Conservation (phyloP, 2,888 invertebrate genomes). For the Tetropium fuscum region DNA sequence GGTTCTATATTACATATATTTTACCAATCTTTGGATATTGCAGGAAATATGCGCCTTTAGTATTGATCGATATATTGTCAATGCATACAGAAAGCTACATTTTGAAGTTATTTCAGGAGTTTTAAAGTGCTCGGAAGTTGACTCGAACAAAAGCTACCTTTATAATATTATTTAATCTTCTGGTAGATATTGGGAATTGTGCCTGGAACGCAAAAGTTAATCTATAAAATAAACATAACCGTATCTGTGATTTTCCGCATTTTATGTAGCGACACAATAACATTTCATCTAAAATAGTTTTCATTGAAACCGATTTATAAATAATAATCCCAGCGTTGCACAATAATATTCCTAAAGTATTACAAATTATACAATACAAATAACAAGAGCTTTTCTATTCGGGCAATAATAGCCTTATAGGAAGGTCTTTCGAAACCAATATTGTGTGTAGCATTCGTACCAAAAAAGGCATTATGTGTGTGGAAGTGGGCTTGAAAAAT, state of each 20-base stretch:
- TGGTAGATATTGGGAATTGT: constrained; percentile 21
- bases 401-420: constrained; percentile 40
- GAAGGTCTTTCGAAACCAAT: constrained; percentile 57
- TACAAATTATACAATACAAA: constrained; percentile 59
- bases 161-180: constrained; percentile 14
- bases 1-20: too few relatives aligned
- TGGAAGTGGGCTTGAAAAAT: constrained; percentile 67
- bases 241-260: constrained; percentile 27
- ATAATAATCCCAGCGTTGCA: constrained; percentile 41
- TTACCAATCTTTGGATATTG: too few relatives aligned
- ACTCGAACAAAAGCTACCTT: constrained; percentile 8
- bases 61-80: too few relatives aligned
- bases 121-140: constrained; percentile 4
- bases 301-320: constrained; percentile 33
- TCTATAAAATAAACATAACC: constrained; percentile 33
- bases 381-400: constrained; percentile 54
- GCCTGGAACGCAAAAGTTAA: constrained; percentile 28
- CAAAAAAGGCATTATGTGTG: constrained; percentile 59
- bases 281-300: constrained; percentile 30
- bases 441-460: constrained; percentile 56
- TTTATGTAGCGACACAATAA: constrained; percentile 25
- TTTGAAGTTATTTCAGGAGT: constrained; percentile 2
- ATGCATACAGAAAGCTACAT: too few relatives aligned
- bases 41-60: too few relatives aligned
- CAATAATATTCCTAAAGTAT: constrained; percentile 43